These are phyloP conservation scores for Nannoperca australis DNA, from an alignment of 2,797 vertebrate species.

Conservation along the genomic window DNA sequence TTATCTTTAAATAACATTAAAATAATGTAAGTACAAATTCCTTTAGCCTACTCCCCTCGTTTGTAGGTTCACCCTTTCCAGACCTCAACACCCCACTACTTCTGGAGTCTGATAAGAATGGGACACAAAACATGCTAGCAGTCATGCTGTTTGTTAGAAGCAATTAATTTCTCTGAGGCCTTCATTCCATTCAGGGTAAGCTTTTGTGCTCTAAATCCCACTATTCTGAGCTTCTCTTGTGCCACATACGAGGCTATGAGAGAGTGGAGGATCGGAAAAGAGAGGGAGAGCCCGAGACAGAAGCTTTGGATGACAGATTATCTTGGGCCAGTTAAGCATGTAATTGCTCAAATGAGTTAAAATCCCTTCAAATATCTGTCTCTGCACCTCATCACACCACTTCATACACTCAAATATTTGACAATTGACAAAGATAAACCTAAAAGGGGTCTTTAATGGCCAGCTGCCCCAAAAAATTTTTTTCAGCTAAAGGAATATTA, in stretches of 20 bases:
- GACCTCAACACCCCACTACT: constrained; percentile 85
- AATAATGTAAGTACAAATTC: constrained; percentile 52
- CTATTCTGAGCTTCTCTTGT: constrained; percentile 96
- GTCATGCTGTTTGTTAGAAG: constrained; percentile 99
- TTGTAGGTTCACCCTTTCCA: constrained; percentile 74
- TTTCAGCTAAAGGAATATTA: constrained; percentile 85
- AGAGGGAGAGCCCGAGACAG: constrained; percentile 84
- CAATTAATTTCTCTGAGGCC: constrained; percentile 99
- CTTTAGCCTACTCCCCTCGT: constrained; percentile 44
- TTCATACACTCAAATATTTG: constrained; percentile 99
- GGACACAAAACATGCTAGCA: constrained; percentile 97
- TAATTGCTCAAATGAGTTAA: constrained; percentile 99
- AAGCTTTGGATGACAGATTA: constrained; percentile 99
- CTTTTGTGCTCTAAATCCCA: constrained; percentile 99
- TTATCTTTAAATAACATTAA: constrained; percentile 41
- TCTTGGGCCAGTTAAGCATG: constrained; percentile 99
- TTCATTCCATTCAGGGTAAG: constrained; percentile 96
- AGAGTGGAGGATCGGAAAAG: constrained; percentile 82
- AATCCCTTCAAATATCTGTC: constrained; percentile 99
- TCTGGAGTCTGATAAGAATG: constrained; percentile 94
- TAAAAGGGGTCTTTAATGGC: constrained; percentile 94
- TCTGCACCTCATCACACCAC: constrained; percentile 99
- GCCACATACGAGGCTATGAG: constrained; percentile 89
- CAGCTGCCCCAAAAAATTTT: constrained; percentile 90
- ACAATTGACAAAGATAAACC: constrained; percentile 99